Percentiles rank a stretch among this genome's conserved stretches.
phyloP scores from a whole-genome alignment of 1,140 invertebrate genomes.

The Bombus impatiens region DNA sequence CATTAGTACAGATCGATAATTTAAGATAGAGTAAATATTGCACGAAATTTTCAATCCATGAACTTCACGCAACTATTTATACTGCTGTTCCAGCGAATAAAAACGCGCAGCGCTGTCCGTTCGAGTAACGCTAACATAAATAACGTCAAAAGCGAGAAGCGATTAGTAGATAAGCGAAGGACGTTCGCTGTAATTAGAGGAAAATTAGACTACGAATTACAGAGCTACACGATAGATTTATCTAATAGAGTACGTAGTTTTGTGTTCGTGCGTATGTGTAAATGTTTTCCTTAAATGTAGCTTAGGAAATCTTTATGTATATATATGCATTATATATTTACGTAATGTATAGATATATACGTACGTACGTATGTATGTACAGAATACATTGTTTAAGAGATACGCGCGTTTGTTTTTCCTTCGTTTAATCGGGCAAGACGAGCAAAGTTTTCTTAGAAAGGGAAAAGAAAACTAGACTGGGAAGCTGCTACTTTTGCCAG shows the following conservation, averaged over 20 bases:
- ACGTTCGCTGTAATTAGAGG: conserved; percentile 8
- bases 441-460: background rate
- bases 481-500: conserved; percentile 4
- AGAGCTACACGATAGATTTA: conserved; percentile 30
- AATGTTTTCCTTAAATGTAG: background rate
- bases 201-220: conserved; percentile 35
- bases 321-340: conserved; percentile 19
- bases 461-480: background rate
- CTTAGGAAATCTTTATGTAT: conserved; percentile 40
- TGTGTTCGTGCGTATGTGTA: conserved; percentile 5
- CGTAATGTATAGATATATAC: background rate
- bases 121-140: background rate
- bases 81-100: background rate
- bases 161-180: conserved; percentile 5
- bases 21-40: too few relatives aligned
- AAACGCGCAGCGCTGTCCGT: background rate
- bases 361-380: conserved; percentile 10
- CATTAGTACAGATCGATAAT: too few relatives aligned
- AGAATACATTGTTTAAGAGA: conserved; percentile 8
- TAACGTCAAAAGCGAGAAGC: background rate
- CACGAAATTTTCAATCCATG: too few relatives aligned
- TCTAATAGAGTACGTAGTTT: conserved; percentile 7
- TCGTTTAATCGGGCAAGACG: background rate
- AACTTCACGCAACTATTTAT: too few relatives aligned
- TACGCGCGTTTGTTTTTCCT: background rate